phyloP scores from a whole-genome alignment of 2,888 invertebrate genomes.

The Eristalinus sepulchralis region DNA sequence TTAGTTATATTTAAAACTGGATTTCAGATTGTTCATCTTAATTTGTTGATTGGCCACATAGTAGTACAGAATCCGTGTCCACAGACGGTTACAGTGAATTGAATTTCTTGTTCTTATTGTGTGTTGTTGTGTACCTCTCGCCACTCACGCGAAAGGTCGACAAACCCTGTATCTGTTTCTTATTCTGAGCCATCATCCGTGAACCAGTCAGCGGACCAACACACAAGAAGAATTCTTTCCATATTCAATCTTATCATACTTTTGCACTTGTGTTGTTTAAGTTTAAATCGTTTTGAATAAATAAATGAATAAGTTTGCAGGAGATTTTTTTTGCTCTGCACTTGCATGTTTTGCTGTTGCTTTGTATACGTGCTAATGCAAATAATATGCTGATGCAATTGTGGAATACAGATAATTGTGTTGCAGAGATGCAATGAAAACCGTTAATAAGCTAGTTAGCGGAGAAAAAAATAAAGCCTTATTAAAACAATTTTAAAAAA shows the following conservation, averaged over 20 bases:
- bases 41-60: slow-evolving; percentile 44
- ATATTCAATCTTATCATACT: slow-evolving; percentile 4
- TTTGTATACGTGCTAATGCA: not conserved
- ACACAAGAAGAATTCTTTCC: slow-evolving; percentile 10
- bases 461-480: too few species aligned
- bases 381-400: not conserved
- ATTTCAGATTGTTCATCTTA: slow-evolving; percentile 38
- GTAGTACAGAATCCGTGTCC: slow-evolving; percentile 14
- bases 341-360: not conserved
- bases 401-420: not conserved
- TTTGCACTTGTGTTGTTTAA: not conserved
- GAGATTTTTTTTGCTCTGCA: not conserved
- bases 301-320: not conserved
- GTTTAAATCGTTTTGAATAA: not conserved
- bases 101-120: slow-evolving; percentile 49
- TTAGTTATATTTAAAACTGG: slow-evolving; percentile 15
- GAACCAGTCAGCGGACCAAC: not conserved
- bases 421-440: not conserved
- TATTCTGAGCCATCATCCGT: slow-evolving; percentile 47
- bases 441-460: not conserved
- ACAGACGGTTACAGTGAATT: slow-evolving; percentile 22
- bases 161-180: slow-evolving; percentile 36
- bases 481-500: not conserved
- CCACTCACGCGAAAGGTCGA: slow-evolving; percentile 55
- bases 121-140: not conserved